A percentile compares a stretch with the other conserved stretches of the same genome.
Evolutionary conservation across 2,797 vertebrate genomes (phyloP).

Genomic region (Sylvia borin): DNA sequence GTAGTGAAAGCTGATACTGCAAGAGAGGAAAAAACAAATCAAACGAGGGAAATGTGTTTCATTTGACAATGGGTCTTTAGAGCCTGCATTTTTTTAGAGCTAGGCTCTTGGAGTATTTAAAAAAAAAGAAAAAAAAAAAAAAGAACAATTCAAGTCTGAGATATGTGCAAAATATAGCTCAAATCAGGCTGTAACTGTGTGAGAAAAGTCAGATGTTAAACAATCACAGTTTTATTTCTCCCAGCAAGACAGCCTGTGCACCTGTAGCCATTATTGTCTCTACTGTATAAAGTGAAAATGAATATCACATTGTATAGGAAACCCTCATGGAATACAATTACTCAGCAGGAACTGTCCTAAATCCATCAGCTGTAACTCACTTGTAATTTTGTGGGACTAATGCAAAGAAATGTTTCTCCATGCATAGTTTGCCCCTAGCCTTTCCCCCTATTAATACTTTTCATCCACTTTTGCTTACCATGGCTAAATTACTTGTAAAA

Average conservation of each 20-base stretch:
- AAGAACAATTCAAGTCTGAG: background rate
- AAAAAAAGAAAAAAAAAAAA: background rate
- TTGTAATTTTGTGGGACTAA: conserved; percentile 51
- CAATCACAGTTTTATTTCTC: conserved; percentile 69
- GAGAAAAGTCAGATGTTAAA: conserved; percentile 73
- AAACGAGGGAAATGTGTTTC: conserved; percentile 34
- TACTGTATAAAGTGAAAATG: conserved; percentile 76
- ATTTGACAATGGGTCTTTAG: conserved; percentile 63
- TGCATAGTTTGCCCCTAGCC: conserved; percentile 34
- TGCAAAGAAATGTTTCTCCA: conserved; percentile 48
- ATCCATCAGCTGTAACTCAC: conserved; percentile 69
- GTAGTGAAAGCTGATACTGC: conserved; percentile 44
- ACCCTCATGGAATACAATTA: conserved; percentile 71
- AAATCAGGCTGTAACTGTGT: conserved; percentile 61
- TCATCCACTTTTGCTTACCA: conserved; percentile 54
- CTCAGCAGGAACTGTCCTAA: conserved; percentile 72
- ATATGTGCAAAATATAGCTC: conserved; percentile 58
- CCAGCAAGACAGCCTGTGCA: conserved; percentile 62
- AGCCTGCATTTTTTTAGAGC: conserved; percentile 42
- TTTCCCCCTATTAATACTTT: conserved; percentile 54
- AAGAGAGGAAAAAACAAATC: conserved; percentile 61
- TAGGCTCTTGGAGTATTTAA: background rate
- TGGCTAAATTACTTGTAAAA: conserved; percentile 56
- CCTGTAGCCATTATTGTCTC: conserved; percentile 72
- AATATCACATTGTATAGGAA: conserved; percentile 74